Base-by-base conservation (phyloP, 2,797 vertebrate genomes). In the Ctenopoma kingsleyae region DNA sequence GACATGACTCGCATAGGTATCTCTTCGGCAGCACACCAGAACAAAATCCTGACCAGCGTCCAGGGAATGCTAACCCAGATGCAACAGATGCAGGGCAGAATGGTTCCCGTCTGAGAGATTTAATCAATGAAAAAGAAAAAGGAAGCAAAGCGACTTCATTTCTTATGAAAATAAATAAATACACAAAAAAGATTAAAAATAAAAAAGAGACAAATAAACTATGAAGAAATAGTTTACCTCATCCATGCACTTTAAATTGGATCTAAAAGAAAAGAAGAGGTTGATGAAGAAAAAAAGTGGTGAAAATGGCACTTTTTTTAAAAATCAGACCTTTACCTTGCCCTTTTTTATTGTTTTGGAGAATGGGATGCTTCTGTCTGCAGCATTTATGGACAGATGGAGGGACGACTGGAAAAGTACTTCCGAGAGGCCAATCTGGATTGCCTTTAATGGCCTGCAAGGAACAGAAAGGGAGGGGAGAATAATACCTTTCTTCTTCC, bases 201-300 rank as follows among this genome's bases (percentile, higher is more conserved):
- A 27, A 73, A 81, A 81, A 73, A 83, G 59, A 89, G 83, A 91
- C 82, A 85, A 71, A 85, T 67, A 87, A 91, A 90, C 89, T 88
- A 90, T 91, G 86, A 90, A 96, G 93, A 95, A 95, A 96, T 98
- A 96, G 96, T 98, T 98, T 97, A 98, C 97, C 96, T 98, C 97
- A 97, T 97, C 94, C 96, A 95, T 96, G 98, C 98, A 99, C 98
- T 99, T 99, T 99, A 93, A 99, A 97, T 92, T 90, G 85, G 92
- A 93, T 92, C 62, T 85, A 83, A 88, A 90, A 82, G 73, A 87
- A 92, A 85, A 87, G 71, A 84, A 75, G 84, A 88, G 41, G 76
- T 67, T 65, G 80, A 87, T 81, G 81, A 81, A 86, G 86, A 89
- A 76, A 83, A 86, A 90, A 89, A 86, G 93, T 92, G 90, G 77